Conservation (phyloP, 2,888 invertebrate species). For the Cotesia congregata region DNA sequence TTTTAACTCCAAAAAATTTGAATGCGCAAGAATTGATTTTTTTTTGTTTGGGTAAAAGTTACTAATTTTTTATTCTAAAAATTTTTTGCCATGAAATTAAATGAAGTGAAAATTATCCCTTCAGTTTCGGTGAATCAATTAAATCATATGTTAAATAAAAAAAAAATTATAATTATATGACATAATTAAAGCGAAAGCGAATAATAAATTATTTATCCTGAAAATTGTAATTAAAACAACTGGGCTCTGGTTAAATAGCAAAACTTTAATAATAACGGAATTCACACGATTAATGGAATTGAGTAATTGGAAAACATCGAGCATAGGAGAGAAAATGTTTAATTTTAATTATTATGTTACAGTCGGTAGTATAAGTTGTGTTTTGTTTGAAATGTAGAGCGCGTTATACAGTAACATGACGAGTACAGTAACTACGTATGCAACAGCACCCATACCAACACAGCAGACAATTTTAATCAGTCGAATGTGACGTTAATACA, state of each 20-base stretch:
- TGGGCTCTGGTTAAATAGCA: not conserved
- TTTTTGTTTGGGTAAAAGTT: too few relatives aligned
- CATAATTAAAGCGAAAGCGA: too few relatives aligned
- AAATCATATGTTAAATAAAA: too few relatives aligned
- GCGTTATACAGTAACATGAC: not conserved
- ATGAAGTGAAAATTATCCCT: too few relatives aligned
- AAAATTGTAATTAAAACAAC: too few relatives aligned
- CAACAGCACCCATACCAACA: not conserved
- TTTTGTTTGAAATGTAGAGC: not conserved
- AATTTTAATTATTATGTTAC: not conserved
- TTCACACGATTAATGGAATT: not conserved
- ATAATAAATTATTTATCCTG: too few relatives aligned
- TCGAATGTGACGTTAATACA: constrained; percentile 14
- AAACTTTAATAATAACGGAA: constrained; percentile 10
- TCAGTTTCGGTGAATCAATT: too few relatives aligned
- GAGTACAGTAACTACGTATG: not conserved
- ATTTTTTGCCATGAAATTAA: too few relatives aligned
- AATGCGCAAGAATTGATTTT: too few relatives aligned
- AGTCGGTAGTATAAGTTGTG: not conserved
- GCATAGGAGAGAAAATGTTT: not conserved
- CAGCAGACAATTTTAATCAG: constrained; percentile 24
- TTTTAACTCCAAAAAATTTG: too few relatives aligned
- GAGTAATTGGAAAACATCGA: not conserved
- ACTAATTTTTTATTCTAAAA: too few relatives aligned
- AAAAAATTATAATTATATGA: too few relatives aligned